Base-by-base conservation (phyloP, 2,888 invertebrate genomes). In the Xanthorhoe designata region DNA sequence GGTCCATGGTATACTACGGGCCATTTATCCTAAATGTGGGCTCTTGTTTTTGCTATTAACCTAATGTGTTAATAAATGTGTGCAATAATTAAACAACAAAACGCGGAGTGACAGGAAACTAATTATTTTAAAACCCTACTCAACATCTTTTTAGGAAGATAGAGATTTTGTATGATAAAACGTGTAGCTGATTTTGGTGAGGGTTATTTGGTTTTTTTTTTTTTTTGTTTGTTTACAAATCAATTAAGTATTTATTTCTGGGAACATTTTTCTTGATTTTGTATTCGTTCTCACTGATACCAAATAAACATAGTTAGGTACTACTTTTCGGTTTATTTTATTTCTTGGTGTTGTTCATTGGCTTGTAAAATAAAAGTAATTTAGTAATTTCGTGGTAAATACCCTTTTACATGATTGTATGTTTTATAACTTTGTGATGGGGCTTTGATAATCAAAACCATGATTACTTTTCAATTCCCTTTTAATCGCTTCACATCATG, bases 31-130 rank as follows among this genome's bases (percentile, higher is more conserved):
- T 79, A 83, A 89, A 89, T 86, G 82, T 84, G 87, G 83, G 85
- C 84, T 70, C 87, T 82, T 81, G 87, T 90, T 91, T 90, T 89
- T 89, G 87, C 85, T 83, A 85, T 91, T 90, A 88, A 81, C 84
- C 85, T 90, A 90, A 91, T 90, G 90, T 87, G 88, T 85, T 87
- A 88, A 91, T 90, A 90, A 90, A 91, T 90, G 90, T 82, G 85
- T 83, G 86, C 81, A 89, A 90, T 91, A 90, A 91, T 90, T 90
- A 91, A 90, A 89, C 88, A 90, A 89, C 88, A 83, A 84, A 83
- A 82, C 80, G 69, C 19, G 76, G 83, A 85, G 80, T 80, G 86
- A 86, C 84, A 78, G 75, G 71, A 72, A 84, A 88, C 88, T 90
- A 90, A 90, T 90, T 86, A 82, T 82, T 81, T 79, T 74, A 79